These are phyloP conservation scores for Dexiosoma caninum DNA, from an alignment of 2,888 invertebrate species.

Conservation along the genomic window DNA sequence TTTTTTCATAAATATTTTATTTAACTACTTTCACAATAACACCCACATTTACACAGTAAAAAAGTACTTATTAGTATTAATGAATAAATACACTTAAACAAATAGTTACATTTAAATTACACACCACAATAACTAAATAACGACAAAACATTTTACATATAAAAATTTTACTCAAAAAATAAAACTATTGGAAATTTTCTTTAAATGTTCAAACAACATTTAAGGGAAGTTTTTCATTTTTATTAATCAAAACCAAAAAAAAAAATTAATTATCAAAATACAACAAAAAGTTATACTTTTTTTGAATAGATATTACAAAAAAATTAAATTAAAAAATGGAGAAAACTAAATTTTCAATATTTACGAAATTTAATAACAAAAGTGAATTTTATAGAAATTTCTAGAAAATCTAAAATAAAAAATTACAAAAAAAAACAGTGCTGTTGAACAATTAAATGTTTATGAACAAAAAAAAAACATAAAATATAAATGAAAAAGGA, in stretches of 20 bases:
- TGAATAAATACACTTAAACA: slow-evolving; percentile 38
- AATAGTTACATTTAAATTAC: slow-evolving; percentile 44
- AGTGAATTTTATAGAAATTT: slow-evolving; percentile 60
- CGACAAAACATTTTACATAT: slow-evolving; percentile 54
- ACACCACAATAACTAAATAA: slow-evolving; percentile 16
- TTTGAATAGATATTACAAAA: slow-evolving; percentile 41
- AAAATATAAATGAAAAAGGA: slow-evolving; percentile 18
- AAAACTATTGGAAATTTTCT: slow-evolving; percentile 28
- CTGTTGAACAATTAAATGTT: slow-evolving; percentile 62
- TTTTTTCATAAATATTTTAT: slow-evolving; percentile 25
- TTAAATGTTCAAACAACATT: slow-evolving; percentile 3
- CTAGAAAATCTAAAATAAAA: slow-evolving; percentile 56
- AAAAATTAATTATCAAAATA: slow-evolving; percentile 2
- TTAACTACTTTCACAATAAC: slow-evolving; percentile 23
- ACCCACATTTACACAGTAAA: slow-evolving; percentile 18
- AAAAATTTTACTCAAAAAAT: slow-evolving; percentile 45
- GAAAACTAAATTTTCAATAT: slow-evolving; percentile 52
- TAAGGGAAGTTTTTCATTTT: slow-evolving; percentile 33
- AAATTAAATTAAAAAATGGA: slow-evolving; percentile 14
- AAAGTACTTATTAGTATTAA: slow-evolving; percentile 38
- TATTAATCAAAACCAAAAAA: slow-evolving; percentile 56
- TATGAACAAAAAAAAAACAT: slow-evolving; percentile 45
- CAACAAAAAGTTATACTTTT: slow-evolving; percentile 47
- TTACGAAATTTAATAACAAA: slow-evolving; percentile 48
- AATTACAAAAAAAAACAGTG: slow-evolving; percentile 49